Conservation (phyloP, 2,797 vertebrate genomes). For the Clarias platycephalus region DNA sequence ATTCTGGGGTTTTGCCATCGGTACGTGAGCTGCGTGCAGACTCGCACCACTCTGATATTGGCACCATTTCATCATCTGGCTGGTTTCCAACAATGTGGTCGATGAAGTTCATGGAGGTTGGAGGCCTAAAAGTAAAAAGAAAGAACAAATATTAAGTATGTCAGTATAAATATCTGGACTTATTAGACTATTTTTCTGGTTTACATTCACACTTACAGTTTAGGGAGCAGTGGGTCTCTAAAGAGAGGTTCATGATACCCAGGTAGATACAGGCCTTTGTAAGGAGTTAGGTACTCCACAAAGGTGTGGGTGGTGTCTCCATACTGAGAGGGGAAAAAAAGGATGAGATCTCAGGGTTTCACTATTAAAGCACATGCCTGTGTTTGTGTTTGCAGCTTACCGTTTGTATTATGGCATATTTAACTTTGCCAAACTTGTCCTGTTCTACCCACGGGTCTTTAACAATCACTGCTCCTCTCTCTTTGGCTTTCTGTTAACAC, state of each 20-base stretch:
- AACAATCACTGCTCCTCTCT: conserved; percentile 73
- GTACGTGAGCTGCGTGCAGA: conserved; percentile 49
- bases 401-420: conserved; percentile 79
- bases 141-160: neutral
- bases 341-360: conserved; percentile 18
- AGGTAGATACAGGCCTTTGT: conserved; percentile 79
- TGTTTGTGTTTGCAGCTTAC: conserved; percentile 58
- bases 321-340: conserved; percentile 68
- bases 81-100: conserved; percentile 87
- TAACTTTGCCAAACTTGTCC: conserved; percentile 77
- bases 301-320: conserved; percentile 83
- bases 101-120: conserved; percentile 72
- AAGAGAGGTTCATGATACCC: conserved; percentile 75
- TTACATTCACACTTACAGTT: conserved; percentile 72
- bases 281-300: conserved; percentile 77
- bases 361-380: neutral
- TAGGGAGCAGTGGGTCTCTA: conserved; percentile 72
- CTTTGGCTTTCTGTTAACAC: conserved; percentile 71
- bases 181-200: neutral
- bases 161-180: neutral
- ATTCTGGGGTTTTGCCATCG: conserved; percentile 16
- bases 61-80: conserved; percentile 80
- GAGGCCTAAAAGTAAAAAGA: conserved; percentile 64
- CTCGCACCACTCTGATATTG: conserved; percentile 78
- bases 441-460: conserved; percentile 82